Evolutionary conservation across 2,888 invertebrate genomes (phyloP).

Genomic region (Erynnis tages): DNA sequence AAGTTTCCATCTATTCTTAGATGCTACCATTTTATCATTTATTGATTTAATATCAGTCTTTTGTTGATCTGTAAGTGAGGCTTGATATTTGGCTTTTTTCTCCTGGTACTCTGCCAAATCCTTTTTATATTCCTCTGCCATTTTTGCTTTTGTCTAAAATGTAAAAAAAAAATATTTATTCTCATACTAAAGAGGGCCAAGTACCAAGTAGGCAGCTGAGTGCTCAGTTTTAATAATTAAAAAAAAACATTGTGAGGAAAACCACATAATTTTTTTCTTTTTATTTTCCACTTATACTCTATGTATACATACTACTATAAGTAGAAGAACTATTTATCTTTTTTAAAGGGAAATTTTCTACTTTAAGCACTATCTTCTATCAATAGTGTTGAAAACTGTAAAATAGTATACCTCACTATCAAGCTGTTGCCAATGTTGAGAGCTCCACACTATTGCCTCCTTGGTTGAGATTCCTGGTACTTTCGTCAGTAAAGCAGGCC

Average conservation of each 20-base stretch:
- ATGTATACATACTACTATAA: too few species aligned
- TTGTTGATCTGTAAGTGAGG: conserved; percentile 84
- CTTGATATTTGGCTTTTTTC: conserved; percentile 81
- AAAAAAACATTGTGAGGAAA: too few species aligned
- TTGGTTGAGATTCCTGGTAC: conserved; percentile 80
- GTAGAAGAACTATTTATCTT: too few species aligned
- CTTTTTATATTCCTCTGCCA: conserved; percentile 81
- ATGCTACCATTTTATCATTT: conserved; percentile 74
- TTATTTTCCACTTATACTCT: too few species aligned
- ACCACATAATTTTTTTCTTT: too few species aligned
- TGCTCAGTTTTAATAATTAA: too few species aligned
- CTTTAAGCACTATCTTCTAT: too few species aligned
- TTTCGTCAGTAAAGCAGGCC: conserved; percentile 78
- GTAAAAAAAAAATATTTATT: too few species aligned
- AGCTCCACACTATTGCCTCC: conserved; percentile 81
- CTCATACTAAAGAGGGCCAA: too few species aligned
- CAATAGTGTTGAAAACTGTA: not conserved
- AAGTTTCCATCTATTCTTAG: conserved; percentile 81
- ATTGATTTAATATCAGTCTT: conserved; percentile 80
- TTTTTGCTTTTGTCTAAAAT: conserved; percentile 68
- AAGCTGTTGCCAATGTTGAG: conserved; percentile 83
- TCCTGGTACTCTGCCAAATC: conserved; percentile 82
- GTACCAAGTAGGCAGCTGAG: too few species aligned
- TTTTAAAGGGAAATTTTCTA: too few species aligned
- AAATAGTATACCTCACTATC: conserved; percentile 61